phyloP scores from a whole-genome alignment of 2,888 invertebrate genomes.

The Xanthia icteritia region DNA sequence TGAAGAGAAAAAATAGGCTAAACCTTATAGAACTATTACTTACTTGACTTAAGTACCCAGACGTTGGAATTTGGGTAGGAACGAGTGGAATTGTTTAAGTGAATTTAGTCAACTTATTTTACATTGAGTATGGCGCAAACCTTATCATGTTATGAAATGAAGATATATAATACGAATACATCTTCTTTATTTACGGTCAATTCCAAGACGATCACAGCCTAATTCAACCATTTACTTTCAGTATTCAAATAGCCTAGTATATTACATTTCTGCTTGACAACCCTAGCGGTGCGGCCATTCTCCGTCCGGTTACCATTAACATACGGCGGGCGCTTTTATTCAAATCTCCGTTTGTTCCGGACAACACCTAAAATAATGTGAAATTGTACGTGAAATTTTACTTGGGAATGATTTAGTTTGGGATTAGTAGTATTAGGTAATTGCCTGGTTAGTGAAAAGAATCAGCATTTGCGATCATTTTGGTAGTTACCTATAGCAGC shows the following conservation, averaged over 20 bases:
- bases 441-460: neutral
- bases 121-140: neutral
- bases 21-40: neutral
- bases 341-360: slow-evolving; percentile 69
- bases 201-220: slow-evolving; percentile 23
- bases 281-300: slow-evolving; percentile 60
- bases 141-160: slow-evolving; percentile 10
- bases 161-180: slow-evolving; percentile 24
- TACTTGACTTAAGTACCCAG: neutral
- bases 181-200: slow-evolving; percentile 12
- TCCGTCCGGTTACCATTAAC: slow-evolving; percentile 74
- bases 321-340: slow-evolving; percentile 67
- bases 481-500: neutral
- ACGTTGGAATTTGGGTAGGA: neutral
- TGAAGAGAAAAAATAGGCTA: neutral
- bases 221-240: slow-evolving; percentile 41
- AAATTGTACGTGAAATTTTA: slow-evolving; percentile 66
- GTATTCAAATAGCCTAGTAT: slow-evolving; percentile 38
- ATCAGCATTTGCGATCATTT: neutral
- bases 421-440: neutral
- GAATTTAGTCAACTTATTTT: neutral
- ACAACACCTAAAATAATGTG: slow-evolving; percentile 68
- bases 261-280: slow-evolving; percentile 54
- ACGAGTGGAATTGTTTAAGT: neutral
- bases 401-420: slow-evolving; percentile 55